Conservation (phyloP, 2,113 vertebrate genomes). For the Polypterus senegalus region DNA sequence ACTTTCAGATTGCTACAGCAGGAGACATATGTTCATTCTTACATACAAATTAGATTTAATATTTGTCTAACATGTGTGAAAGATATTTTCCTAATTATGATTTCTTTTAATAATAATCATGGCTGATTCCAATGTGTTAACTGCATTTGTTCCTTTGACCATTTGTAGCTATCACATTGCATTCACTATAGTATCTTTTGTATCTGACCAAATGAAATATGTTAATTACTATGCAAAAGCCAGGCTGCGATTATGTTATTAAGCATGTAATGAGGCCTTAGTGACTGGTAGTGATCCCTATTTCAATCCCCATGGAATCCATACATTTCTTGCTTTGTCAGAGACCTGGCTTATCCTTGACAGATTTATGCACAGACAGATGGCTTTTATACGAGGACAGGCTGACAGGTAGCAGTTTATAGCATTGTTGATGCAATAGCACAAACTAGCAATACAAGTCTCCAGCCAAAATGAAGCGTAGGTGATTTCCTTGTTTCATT, state of each 20-base stretch:
- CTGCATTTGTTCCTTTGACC: no score
- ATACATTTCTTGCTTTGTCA: slow-evolving; percentile 54
- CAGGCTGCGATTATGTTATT: slow-evolving; percentile 10
- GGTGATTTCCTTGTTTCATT: slow-evolving; percentile 50
- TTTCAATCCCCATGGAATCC: slow-evolving; percentile 29
- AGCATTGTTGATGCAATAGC: slow-evolving; percentile 94
- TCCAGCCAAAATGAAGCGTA: slow-evolving; percentile 63
- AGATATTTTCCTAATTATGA: no score
- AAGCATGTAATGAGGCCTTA: slow-evolving; percentile 18
- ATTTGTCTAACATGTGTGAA: no score
- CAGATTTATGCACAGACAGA: slow-evolving; percentile 92
- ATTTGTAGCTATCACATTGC: no score
- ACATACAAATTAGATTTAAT: no score
- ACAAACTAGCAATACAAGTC: slow-evolving; percentile 68
- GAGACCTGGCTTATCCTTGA: slow-evolving; percentile 59
- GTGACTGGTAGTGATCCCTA: slow-evolving; percentile 32
- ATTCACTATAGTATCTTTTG: background rate
- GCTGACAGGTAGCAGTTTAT: slow-evolving; percentile 92
- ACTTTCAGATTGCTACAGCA: no score
- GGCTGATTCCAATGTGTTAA: no score
- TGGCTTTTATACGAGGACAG: slow-evolving; percentile 83
- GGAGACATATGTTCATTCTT: no score
- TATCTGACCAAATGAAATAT: slow-evolving; percentile 3
- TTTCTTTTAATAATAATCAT: no score
- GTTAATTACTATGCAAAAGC: slow-evolving; percentile 5